These are phyloP conservation scores for Corydoras maculifer DNA, from an alignment of 2,113 vertebrate species.

Conservation along the genomic window DNA sequence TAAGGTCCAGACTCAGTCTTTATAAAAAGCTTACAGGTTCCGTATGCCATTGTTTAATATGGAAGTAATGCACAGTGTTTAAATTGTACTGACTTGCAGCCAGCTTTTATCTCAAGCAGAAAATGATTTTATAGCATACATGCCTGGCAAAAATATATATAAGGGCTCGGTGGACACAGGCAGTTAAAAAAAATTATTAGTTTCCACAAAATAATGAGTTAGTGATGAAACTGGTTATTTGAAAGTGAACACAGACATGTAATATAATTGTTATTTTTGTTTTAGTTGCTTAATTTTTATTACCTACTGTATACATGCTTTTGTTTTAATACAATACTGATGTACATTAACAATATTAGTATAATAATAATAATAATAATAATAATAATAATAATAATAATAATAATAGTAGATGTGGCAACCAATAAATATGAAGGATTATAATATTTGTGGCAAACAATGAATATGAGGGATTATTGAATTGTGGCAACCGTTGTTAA, in stretches of 20 bases:
- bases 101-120: conserved; percentile 43
- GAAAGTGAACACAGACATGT: background rate
- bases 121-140: conserved; percentile 30
- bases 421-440: too few species aligned
- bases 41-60: conserved; percentile 56
- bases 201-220: conserved; percentile 33
- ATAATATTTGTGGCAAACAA: too few species aligned
- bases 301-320: background rate
- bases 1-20: conserved; percentile 47
- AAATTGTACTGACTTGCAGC: conserved; percentile 48
- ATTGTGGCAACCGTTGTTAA: too few species aligned
- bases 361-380: too few species aligned
- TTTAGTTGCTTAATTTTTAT: conserved; percentile 3
- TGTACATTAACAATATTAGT: background rate
- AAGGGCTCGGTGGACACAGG: conserved; percentile 29
- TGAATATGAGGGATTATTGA: too few species aligned
- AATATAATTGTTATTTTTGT: background rate
- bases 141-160: conserved; percentile 47
- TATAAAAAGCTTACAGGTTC: conserved; percentile 46
- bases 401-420: too few species aligned
- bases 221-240: background rate
- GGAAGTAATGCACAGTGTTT: conserved; percentile 54
- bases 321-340: background rate
- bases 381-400: too few species aligned
- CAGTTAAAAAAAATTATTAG: conserved; percentile 40